A percentile compares a stretch with the other conserved stretches of the same genome.
phyloP scores from a whole-genome alignment of 2,888 invertebrate species.

The Anorthoa munda region DNA sequence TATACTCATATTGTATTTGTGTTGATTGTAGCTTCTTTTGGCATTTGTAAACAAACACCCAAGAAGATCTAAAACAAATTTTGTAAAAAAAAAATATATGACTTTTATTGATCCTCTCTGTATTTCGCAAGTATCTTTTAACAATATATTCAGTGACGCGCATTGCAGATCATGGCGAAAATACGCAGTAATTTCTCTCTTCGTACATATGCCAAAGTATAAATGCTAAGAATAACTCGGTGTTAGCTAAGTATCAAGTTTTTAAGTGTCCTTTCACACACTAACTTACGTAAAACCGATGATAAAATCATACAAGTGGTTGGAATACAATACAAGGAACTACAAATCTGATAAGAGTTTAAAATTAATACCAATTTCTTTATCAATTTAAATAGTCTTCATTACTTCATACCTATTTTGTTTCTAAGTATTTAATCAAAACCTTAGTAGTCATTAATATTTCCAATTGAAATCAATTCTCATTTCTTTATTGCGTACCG shows the following conservation, averaged over 20 bases:
- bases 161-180: constrained; percentile 14
- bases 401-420: too few relatives aligned
- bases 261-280: not conserved
- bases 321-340: too few relatives aligned
- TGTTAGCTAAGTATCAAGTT: not conserved
- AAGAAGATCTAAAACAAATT: too few relatives aligned
- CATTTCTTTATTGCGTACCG: too few relatives aligned
- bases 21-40: not conserved
- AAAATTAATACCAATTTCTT: too few relatives aligned
- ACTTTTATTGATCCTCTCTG: not conserved
- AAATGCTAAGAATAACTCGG: not conserved
- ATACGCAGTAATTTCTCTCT: not conserved
- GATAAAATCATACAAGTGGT: not conserved
- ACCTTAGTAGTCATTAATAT: too few relatives aligned
- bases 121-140: constrained; percentile 3
- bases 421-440: too few relatives aligned
- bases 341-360: not conserved
- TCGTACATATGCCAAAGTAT: not conserved
- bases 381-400: too few relatives aligned
- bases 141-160: constrained; percentile 12
- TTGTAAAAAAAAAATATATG: not conserved
- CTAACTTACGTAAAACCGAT: too few relatives aligned
- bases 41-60: too few relatives aligned
- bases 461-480: too few relatives aligned
- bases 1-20: too few relatives aligned